Evolutionary conservation across 2,113 vertebrate genomes (phyloP).

Genomic region (Climacteris rufus): DNA sequence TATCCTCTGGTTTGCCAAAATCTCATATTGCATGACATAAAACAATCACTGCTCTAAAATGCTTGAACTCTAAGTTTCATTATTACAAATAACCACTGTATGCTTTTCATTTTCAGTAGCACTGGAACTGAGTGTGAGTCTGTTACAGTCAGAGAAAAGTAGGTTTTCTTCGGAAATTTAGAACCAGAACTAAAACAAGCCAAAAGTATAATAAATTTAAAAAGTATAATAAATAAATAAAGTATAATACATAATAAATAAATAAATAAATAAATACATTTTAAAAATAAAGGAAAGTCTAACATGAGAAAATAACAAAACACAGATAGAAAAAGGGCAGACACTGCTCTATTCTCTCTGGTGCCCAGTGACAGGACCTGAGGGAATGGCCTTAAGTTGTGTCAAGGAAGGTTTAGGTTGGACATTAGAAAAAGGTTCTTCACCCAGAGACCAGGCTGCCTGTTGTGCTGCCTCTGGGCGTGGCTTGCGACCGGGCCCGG

Average conservation of each 20-base stretch:
- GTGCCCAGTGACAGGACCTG: accelerated
- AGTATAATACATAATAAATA: neutral
- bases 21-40: neutral
- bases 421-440: neutral
- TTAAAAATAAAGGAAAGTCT: neutral
- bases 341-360: neutral
- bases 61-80: neutral
- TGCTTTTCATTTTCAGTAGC: neutral
- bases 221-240: neutral
- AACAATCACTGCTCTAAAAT: neutral
- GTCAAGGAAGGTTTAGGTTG: neutral
- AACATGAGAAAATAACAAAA: neutral
- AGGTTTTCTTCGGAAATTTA: neutral
- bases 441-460: too few species aligned
- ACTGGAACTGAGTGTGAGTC: neutral
- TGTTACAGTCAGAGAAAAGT: neutral
- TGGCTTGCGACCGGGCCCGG: too few species aligned
- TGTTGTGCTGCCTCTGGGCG: too few species aligned
- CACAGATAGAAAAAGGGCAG: neutral
- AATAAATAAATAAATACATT: neutral
- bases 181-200: neutral
- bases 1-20: neutral
- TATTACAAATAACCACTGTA: neutral
- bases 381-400: neutral
- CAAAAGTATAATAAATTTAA: neutral